phyloP scores from a whole-genome alignment of 2,797 vertebrate genomes.

The Trematomus bernacchii region DNA sequence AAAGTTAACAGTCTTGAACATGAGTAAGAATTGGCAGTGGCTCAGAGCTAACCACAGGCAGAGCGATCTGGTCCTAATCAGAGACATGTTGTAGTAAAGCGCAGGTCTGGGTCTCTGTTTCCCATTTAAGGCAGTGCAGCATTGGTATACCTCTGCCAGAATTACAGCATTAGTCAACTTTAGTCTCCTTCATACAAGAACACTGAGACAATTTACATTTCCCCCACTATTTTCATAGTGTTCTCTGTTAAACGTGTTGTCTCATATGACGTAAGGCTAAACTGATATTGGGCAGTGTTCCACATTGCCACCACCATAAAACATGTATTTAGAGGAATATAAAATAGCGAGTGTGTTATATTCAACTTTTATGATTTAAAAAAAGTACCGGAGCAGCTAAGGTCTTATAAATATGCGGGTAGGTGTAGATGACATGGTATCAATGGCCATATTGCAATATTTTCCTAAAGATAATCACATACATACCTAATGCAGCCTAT shows the following conservation, averaged over 20 bases:
- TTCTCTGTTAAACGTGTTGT: slow-evolving; percentile 25
- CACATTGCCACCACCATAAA: not conserved
- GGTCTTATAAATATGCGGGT: slow-evolving; percentile 41
- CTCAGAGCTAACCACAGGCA: slow-evolving; percentile 75
- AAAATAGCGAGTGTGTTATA: slow-evolving; percentile 15
- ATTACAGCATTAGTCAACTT: slow-evolving; percentile 75
- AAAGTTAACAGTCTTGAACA: slow-evolving; percentile 67
- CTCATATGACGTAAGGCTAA: slow-evolving; percentile 13
- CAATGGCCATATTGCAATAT: slow-evolving; percentile 64
- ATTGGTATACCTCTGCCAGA: slow-evolving; percentile 74
- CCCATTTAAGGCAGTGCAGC: slow-evolving; percentile 87
- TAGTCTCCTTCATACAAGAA: slow-evolving; percentile 69
- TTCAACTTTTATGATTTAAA: slow-evolving; percentile 9
- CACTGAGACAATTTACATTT: slow-evolving; percentile 67
- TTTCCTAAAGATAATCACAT: slow-evolving; percentile 68
- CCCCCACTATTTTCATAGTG: slow-evolving; percentile 45
- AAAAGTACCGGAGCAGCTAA: slow-evolving; percentile 19
- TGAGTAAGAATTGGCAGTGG: slow-evolving; percentile 73
- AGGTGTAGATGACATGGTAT: slow-evolving; percentile 40
- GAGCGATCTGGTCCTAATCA: slow-evolving; percentile 87
- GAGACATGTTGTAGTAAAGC: slow-evolving; percentile 81
- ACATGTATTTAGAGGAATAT: not conserved
- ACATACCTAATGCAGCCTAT: slow-evolving; percentile 52
- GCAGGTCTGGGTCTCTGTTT: slow-evolving; percentile 80
- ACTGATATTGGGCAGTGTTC: slow-evolving; percentile 18